Evolutionary conservation across 2,797 vertebrate genomes (phyloP).

Genomic region (Danio kyathit): DNA sequence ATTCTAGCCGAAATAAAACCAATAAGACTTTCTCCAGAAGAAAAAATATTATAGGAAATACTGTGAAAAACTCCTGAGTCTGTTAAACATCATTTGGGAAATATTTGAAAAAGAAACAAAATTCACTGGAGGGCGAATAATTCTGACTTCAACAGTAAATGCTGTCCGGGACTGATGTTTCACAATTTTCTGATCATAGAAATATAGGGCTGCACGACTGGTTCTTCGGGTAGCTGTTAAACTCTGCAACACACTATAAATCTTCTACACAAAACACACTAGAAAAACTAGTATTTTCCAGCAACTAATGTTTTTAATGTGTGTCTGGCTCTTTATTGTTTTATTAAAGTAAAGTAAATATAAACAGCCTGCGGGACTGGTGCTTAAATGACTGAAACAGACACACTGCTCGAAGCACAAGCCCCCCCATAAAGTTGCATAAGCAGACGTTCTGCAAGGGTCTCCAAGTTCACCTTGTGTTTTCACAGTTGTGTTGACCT

Average conservation of each 20-base stretch:
- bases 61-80: no score
- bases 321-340: not conserved
- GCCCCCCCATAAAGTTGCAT: constrained; percentile 42
- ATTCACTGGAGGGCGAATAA: no score
- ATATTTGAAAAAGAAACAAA: no score
- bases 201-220: not conserved
- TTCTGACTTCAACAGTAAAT: not conserved
- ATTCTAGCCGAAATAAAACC: no score
- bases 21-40: no score
- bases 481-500: constrained; percentile 46
- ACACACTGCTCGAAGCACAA: constrained; percentile 33
- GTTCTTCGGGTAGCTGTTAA: no score
- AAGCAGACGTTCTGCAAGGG: constrained; percentile 46
- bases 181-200: not conserved
- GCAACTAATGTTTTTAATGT: not conserved
- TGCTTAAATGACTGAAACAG: constrained; percentile 49
- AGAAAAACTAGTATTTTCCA: no score
- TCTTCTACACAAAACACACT: no score
- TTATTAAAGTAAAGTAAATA: not conserved
- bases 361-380: constrained; percentile 6
- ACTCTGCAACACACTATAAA: no score
- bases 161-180: not conserved
- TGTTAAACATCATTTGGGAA: no score
- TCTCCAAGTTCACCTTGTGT: constrained; percentile 48
- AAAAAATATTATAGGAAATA: no score